These are phyloP conservation scores for Eutrigla gurnardus DNA, from an alignment of 2,797 vertebrate genomes.

Conservation along the genomic window DNA sequence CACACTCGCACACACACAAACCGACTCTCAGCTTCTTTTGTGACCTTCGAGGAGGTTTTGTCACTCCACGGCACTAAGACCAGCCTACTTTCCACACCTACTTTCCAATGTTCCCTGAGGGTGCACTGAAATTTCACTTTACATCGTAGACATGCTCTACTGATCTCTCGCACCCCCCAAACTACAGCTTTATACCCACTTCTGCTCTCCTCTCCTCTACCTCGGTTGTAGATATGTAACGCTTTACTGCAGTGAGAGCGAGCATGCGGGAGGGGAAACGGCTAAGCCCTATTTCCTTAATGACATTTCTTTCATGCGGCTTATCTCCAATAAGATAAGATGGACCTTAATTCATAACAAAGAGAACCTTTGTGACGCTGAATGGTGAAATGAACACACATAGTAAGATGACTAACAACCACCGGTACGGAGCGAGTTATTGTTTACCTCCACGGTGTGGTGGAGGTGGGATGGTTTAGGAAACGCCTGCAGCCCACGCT, in stretches of 20 bases:
- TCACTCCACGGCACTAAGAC: slow-evolving; percentile 49
- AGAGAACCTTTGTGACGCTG: neutral
- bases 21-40: slow-evolving; percentile 45
- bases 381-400: neutral
- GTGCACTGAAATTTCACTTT: slow-evolving; percentile 62
- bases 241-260: slow-evolving; percentile 64
- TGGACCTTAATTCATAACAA: neutral
- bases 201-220: slow-evolving; percentile 50
- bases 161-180: slow-evolving; percentile 54
- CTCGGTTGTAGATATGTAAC: slow-evolving; percentile 57
- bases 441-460: neutral
- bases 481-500: slow-evolving; percentile 3
- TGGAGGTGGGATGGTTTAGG: neutral
- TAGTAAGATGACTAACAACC: neutral
- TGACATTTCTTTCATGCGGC: slow-evolving; percentile 1
- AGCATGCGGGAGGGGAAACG: slow-evolving; percentile 39
- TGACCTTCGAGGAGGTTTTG: slow-evolving; percentile 65
- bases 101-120: slow-evolving; percentile 59
- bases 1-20: slow-evolving; percentile 5
- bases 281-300: slow-evolving; percentile 39
- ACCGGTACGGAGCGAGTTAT: neutral
- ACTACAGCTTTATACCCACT: slow-evolving; percentile 52
- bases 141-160: slow-evolving; percentile 48
- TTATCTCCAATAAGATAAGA: slow-evolving; percentile 9
- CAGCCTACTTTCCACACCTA: slow-evolving; percentile 78